A percentile compares a stretch with the other conserved stretches of the same genome.
Conservation (phyloP, 2,888 invertebrate genomes). For the Melanotus villosus region DNA sequence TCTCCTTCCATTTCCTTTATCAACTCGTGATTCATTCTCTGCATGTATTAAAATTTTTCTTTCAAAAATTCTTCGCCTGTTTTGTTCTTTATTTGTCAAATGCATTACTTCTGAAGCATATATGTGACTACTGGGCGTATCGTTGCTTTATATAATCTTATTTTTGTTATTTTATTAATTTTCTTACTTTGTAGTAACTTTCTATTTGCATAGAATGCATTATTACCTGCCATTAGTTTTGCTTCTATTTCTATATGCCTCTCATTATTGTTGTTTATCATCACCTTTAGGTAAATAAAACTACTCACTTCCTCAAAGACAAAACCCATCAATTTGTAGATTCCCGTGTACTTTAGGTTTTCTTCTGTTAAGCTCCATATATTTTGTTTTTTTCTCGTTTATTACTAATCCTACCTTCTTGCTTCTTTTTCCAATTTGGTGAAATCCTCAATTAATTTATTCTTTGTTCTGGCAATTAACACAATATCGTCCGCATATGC, state of each 20-base stretch:
- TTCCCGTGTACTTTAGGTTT: not conserved
- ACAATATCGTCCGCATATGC: not conserved
- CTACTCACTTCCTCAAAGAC: not conserved
- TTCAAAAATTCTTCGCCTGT: not conserved
- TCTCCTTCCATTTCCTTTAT: not conserved
- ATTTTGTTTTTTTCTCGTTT: not conserved
- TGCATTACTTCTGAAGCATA: not conserved
- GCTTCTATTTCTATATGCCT: not conserved
- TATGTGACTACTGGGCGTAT: not conserved
- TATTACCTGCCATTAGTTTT: not conserved
- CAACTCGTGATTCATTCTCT: not conserved
- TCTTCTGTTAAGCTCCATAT: not conserved
- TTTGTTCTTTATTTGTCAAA: not conserved
- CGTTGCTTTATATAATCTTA: not conserved
- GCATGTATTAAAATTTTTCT: not conserved
- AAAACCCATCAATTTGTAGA: not conserved
- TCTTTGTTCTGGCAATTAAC: not conserved
- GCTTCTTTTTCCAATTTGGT: no score
- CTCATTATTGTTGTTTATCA: not conserved
- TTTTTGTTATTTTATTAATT: not conserved
- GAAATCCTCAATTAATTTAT: not conserved
- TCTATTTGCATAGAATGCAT: not conserved
- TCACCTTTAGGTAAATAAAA: not conserved
- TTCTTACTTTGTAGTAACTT: constrained; percentile 1
- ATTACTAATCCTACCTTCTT: not conserved